A percentile compares a stretch with the other conserved stretches of the same genome.
Conservation (phyloP, 2,797 vertebrate genomes). For the Acomys russatus region DNA sequence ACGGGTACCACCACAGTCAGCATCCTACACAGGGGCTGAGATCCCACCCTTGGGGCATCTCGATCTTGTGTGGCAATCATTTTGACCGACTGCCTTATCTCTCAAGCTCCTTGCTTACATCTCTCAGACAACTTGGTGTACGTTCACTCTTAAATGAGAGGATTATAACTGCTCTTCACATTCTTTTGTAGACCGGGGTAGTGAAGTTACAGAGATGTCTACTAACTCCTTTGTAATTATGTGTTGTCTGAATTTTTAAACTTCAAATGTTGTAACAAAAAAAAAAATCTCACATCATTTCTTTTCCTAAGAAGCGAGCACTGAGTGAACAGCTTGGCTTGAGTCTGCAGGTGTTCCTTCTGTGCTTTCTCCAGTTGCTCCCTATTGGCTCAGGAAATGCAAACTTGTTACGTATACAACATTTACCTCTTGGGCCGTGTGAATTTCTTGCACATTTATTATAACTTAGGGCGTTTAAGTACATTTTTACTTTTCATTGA, state of each 20-base stretch:
- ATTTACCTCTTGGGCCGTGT: not conserved
- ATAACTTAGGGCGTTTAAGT: not conserved
- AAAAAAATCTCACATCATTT: not conserved
- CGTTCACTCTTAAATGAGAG: conserved; percentile 33
- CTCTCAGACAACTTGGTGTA: not conserved
- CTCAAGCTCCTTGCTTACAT: not conserved
- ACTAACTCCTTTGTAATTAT: conserved; percentile 24
- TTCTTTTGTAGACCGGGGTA: not conserved
- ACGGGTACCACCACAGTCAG: not conserved
- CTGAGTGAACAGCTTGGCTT: conserved; percentile 32
- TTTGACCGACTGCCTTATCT: not conserved
- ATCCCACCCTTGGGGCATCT: not conserved
- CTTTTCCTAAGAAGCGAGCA: not conserved
- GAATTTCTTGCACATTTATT: not conserved
- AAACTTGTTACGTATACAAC: not conserved
- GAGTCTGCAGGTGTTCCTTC: not conserved
- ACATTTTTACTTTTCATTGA: not conserved
- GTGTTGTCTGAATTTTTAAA: conserved; percentile 18
- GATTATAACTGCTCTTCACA: not conserved
- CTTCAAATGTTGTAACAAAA: not conserved
- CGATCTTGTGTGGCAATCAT: not conserved
- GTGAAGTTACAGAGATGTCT: conserved; percentile 21
- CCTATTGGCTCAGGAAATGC: not conserved
- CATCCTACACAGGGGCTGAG: not conserved
- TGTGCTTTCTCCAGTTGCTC: not conserved